Evolutionary conservation across 2,888 invertebrate species (phyloP).

Genomic region (Maniola hyperantus): DNA sequence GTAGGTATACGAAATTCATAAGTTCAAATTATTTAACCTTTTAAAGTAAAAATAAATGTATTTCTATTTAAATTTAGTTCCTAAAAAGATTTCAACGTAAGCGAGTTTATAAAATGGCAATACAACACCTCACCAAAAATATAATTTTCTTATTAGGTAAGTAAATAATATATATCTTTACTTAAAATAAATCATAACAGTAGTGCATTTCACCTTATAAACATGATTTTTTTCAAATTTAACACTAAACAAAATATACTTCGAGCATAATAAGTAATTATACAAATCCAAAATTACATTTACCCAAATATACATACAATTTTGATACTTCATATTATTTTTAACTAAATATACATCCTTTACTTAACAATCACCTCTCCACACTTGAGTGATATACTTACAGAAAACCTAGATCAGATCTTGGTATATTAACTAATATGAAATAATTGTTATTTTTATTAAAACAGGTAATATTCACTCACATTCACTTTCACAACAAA

Average conservation of each 20-base stretch:
- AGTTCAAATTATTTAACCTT: neutral
- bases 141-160: neutral
- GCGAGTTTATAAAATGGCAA: conserved; percentile 6
- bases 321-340: conserved; percentile 9
- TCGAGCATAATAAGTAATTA: conserved; percentile 12
- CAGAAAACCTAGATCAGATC: conserved; percentile 15
- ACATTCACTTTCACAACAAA: conserved; percentile 7
- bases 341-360: conserved; percentile 21
- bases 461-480: neutral
- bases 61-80: conserved; percentile 1
- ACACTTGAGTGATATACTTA: conserved; percentile 7
- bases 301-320: conserved; percentile 26
- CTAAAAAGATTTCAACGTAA: conserved; percentile 7
- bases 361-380: conserved; percentile 22
- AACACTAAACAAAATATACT: conserved; percentile 22
- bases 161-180: neutral
- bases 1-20: conserved; percentile 5
- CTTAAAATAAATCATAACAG: conserved; percentile 11
- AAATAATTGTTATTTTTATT: too few species aligned
- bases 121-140: neutral
- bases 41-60: neutral
- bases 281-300: conserved; percentile 22
- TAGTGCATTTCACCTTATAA: conserved; percentile 14
- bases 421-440: conserved; percentile 2
- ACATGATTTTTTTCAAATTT: conserved; percentile 1